Conservation (phyloP, 2,888 invertebrate genomes). For the Drosophila limbata region DNA sequence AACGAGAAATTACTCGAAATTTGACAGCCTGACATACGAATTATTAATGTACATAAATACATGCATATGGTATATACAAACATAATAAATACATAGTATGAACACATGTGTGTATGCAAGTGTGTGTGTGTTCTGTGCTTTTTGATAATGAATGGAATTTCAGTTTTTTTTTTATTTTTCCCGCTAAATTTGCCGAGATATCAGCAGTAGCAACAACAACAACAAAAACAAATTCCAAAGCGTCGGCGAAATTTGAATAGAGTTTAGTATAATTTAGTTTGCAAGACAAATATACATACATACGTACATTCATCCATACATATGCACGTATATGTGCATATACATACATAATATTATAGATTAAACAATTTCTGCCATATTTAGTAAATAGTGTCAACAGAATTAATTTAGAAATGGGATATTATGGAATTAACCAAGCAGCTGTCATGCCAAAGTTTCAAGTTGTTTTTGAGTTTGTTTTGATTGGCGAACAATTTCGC, state of each 20-base stretch:
- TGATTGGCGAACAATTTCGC: conserved; percentile 10
- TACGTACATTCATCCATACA: background rate
- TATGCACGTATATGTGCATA: background rate
- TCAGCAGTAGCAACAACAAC: conserved; percentile 25
- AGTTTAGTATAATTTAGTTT: conserved; percentile 28
- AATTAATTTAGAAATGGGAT: conserved; percentile 4
- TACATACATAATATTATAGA: conserved; percentile 7
- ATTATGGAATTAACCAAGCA: background rate
- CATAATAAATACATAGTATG: too few species aligned
- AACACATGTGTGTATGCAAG: background rate
- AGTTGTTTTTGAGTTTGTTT: conserved; percentile 10
- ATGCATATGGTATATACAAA: background rate
- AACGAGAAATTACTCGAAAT: conserved; percentile 47
- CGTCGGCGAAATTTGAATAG: conserved; percentile 50
- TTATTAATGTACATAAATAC: conserved; percentile 16
- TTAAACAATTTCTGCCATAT: conserved; percentile 10
- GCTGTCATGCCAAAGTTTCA: background rate
- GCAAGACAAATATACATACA: background rate
- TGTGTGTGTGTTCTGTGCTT: conserved; percentile 15
- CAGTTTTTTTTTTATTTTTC: conserved; percentile 42
- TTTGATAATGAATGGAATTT: conserved; percentile 60
- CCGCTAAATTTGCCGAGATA: conserved; percentile 57
- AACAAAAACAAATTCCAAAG: conserved; percentile 35
- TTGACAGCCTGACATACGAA: conserved; percentile 14
- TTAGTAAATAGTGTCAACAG: conserved; percentile 2